Percentiles rank a stretch among this genome's conserved stretches.
phyloP scores from a whole-genome alignment of 2,797 vertebrate genomes.

The Somateria mollissima region DNA sequence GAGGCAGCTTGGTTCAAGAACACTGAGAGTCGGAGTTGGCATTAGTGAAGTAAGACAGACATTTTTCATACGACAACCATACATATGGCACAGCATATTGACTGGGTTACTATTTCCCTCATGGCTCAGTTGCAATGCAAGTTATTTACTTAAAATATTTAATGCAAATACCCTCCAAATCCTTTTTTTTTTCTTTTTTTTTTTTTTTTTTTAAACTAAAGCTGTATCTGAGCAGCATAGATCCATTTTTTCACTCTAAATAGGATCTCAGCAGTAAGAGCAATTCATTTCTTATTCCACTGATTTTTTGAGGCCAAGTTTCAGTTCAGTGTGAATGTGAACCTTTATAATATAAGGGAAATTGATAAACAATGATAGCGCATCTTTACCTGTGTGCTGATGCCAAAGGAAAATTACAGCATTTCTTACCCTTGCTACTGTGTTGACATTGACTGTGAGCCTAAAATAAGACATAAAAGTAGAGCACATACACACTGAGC shows the following conservation, averaged over 20 bases:
- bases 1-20: background rate
- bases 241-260: background rate
- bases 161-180: background rate
- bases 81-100: background rate
- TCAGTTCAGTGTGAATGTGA: background rate
- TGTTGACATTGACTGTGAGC: background rate
- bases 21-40: background rate
- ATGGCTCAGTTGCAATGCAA: background rate
- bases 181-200: background rate
- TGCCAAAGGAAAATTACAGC: background rate
- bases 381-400: background rate
- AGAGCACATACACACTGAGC: background rate
- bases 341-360: background rate
- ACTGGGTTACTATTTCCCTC: background rate
- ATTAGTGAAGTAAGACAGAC: background rate
- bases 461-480: background rate
- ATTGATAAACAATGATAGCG: background rate
- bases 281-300: background rate
- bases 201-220: background rate
- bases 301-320: background rate
- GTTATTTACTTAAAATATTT: background rate
- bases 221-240: background rate
- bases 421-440: background rate
- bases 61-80: background rate
- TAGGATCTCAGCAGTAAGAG: background rate